phyloP scores from a whole-genome alignment of 92 coral and sea anemone species.

The Palythoa heliodiscus region DNA sequence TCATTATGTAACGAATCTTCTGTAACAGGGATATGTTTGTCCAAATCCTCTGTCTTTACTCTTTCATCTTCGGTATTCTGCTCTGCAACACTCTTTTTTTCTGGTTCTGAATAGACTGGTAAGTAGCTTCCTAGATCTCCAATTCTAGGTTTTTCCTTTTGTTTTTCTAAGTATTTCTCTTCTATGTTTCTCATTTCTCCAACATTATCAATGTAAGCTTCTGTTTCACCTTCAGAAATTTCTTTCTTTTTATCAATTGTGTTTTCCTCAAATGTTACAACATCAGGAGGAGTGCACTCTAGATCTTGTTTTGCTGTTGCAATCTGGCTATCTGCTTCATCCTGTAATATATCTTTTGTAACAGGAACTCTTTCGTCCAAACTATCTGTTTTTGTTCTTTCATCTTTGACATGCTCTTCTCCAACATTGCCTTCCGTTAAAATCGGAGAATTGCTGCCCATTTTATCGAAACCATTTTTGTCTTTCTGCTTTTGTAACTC shows the following conservation, averaged over 20 bases:
- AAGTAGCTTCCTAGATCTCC: background rate
- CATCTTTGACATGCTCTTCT: background rate
- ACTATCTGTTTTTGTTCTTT: background rate
- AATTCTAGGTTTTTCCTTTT: background rate
- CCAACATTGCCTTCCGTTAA: too few species aligned
- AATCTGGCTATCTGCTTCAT: background rate
- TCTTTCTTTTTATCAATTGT: background rate
- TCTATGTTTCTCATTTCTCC: background rate
- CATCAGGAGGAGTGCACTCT: background rate
- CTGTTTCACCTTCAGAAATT: background rate
- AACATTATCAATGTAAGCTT: background rate
- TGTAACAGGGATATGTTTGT: background rate
- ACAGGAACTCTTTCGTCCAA: background rate
- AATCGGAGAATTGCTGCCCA: too few species aligned
- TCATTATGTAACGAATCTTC: background rate
- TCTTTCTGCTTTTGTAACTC: background rate
- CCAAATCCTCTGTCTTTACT: too few species aligned
- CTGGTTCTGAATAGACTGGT: background rate
- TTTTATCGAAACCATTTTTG: too few species aligned
- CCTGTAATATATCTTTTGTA: background rate
- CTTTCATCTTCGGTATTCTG: background rate
- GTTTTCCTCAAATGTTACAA: conserved; percentile 8
- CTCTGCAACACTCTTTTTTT: too few species aligned
- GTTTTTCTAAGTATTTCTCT: background rate
- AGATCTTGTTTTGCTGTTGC: background rate